A percentile compares a stretch with the other conserved stretches of the same genome.
Evolutionary conservation across 2,797 vertebrate genomes (phyloP).

Genomic region (Acanthurus lineatus): DNA sequence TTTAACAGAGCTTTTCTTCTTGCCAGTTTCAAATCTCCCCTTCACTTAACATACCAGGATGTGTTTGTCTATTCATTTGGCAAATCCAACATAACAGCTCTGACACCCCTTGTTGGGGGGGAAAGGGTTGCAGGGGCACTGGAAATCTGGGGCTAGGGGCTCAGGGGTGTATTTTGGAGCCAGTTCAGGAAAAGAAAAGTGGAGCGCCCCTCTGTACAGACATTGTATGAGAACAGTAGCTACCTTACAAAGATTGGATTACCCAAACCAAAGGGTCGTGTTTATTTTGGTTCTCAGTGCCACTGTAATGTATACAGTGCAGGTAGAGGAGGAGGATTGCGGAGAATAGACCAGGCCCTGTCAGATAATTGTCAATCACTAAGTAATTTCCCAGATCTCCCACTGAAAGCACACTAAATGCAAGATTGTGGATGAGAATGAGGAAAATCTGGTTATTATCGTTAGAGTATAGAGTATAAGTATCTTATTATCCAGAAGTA

Average conservation of each 20-base stretch:
- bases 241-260: slow-evolving; percentile 78
- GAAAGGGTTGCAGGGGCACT: slow-evolving; percentile 38
- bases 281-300: slow-evolving; percentile 80
- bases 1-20: slow-evolving; percentile 71
- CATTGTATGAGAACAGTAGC: slow-evolving; percentile 83
- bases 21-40: slow-evolving; percentile 56
- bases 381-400: slow-evolving; percentile 58
- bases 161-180: slow-evolving; percentile 83
- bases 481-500: slow-evolving; percentile 24
- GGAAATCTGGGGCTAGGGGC: slow-evolving; percentile 63
- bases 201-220: slow-evolving; percentile 72
- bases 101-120: slow-evolving; percentile 71
- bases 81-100: slow-evolving; percentile 74
- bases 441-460: slow-evolving; percentile 30
- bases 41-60: slow-evolving; percentile 73
- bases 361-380: slow-evolving; percentile 64
- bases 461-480: slow-evolving; percentile 20
- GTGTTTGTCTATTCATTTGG: slow-evolving; percentile 76
- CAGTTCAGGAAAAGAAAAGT: slow-evolving; percentile 85
- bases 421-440: slow-evolving; percentile 39
- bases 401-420: slow-evolving; percentile 31
- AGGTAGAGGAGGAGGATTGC: slow-evolving; percentile 40
- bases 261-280: slow-evolving; percentile 67
- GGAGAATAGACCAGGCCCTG: slow-evolving; percentile 50
- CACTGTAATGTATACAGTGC: slow-evolving; percentile 72